phyloP scores from a whole-genome alignment of 2,113 vertebrate species.

The Terrapene triunguis region DNA sequence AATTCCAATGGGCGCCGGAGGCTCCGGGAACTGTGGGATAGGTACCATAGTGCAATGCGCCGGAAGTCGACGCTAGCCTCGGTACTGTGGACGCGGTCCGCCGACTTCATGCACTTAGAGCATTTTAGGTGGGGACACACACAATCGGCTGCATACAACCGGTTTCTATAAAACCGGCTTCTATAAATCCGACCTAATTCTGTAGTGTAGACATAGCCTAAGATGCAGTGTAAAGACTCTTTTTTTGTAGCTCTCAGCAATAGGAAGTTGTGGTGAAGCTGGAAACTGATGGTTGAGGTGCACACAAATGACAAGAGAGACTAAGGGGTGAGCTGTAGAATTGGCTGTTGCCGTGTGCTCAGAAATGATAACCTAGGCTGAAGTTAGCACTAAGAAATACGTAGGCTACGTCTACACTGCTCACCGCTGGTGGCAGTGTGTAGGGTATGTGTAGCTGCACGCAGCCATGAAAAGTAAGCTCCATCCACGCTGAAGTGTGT shows the following conservation, averaged over 20 bases:
- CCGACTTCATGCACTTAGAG: too few relatives aligned
- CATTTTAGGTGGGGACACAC: too few relatives aligned
- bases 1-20: too few relatives aligned
- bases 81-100: too few relatives aligned
- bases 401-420: fast-evolving
- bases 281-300: fast-evolving
- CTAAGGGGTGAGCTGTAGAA: not conserved
- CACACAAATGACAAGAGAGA: fast-evolving
- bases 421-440: not conserved
- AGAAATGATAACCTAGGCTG: not conserved
- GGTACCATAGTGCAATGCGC: too few relatives aligned
- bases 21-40: too few relatives aligned
- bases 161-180: too few relatives aligned
- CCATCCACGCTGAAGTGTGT: not conserved
- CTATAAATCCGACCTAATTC: too few relatives aligned
- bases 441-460: not conserved
- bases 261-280: not conserved
- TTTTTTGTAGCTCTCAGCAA: not conserved
- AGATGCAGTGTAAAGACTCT: not conserved
- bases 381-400: not conserved
- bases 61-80: too few relatives aligned
- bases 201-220: too few relatives aligned
- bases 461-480: not conserved
- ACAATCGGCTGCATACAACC: too few relatives aligned
- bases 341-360: not conserved